Evolutionary conservation across 2,797 vertebrate genomes (phyloP).

Genomic region (Natrix natrix): DNA sequence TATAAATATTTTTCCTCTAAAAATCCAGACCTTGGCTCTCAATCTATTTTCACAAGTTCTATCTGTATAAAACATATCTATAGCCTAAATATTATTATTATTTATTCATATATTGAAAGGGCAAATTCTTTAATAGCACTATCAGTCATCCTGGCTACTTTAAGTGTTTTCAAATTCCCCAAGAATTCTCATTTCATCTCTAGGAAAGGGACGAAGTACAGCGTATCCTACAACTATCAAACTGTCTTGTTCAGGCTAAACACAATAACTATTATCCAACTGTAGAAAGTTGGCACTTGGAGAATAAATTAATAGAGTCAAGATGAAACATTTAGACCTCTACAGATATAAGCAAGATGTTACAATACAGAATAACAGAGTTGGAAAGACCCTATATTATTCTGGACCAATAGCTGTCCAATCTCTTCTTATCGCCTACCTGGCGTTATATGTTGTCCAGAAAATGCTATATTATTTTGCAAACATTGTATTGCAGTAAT

Average conservation of each 20-base stretch:
- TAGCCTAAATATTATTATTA: constrained; percentile 10
- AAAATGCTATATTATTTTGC: not conserved
- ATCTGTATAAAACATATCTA: constrained; percentile 2
- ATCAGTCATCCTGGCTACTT: constrained; percentile 17
- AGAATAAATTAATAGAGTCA: not conserved
- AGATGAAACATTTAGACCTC: not conserved
- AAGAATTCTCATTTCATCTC: not conserved
- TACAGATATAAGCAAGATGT: not conserved
- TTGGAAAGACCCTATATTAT: not conserved
- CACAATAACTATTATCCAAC: not conserved
- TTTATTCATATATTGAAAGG: not conserved
- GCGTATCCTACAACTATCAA: not conserved
- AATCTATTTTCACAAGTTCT: not conserved
- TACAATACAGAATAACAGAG: not conserved
- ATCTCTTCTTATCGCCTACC: not conserved
- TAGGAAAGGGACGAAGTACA: not conserved
- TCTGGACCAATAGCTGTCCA: not conserved
- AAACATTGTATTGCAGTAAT: not conserved
- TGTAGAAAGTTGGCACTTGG: not conserved
- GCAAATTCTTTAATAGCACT: not conserved
- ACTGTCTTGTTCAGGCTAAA: constrained; percentile 1
- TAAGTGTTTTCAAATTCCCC: constrained; percentile 17
- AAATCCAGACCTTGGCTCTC: not conserved
- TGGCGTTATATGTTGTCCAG: not conserved
- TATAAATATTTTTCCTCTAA: not conserved